phyloP scores from a whole-genome alignment of 2,113 vertebrate species.

The Siniperca knerii region DNA sequence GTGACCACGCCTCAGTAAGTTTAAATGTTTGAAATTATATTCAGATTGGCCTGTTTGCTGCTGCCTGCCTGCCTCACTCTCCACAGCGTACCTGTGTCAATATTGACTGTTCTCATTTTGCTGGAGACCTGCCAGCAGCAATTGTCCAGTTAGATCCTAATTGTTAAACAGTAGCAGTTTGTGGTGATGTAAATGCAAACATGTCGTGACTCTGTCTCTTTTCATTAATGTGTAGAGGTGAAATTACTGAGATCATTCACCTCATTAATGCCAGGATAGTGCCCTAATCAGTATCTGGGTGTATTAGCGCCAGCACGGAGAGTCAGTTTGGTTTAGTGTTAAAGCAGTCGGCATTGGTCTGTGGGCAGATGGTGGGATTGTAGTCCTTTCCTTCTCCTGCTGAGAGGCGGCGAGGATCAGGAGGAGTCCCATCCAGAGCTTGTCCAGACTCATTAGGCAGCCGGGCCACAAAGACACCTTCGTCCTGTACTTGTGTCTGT shows the following conservation, averaged over 20 bases:
- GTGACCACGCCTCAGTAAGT: not conserved
- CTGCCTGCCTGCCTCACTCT: not conserved
- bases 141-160: constrained; percentile 9
- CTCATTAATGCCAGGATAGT: constrained; percentile 52
- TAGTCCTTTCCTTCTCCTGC: constrained; percentile 39
- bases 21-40: not conserved
- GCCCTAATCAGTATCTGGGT: constrained; percentile 39
- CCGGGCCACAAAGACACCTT: constrained; percentile 41
- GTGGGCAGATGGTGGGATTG: constrained; percentile 65
- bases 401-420: constrained; percentile 55
- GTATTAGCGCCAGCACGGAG: constrained; percentile 41
- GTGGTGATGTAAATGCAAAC: constrained; percentile 5
- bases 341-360: not conserved
- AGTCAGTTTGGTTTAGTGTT: constrained; percentile 38
- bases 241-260: constrained; percentile 34
- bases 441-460: constrained; percentile 68
- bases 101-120: constrained; percentile 26
- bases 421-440: constrained; percentile 56
- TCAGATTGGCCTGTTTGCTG: not conserved
- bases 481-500: constrained; percentile 38
- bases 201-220: constrained; percentile 30
- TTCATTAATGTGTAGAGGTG: constrained; percentile 29
- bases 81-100: constrained; percentile 21
- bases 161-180: constrained; percentile 31
- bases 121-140: constrained; percentile 16